Evolutionary conservation across 2,797 vertebrate genomes (phyloP).

Genomic region (Chelmon rostratus): DNA sequence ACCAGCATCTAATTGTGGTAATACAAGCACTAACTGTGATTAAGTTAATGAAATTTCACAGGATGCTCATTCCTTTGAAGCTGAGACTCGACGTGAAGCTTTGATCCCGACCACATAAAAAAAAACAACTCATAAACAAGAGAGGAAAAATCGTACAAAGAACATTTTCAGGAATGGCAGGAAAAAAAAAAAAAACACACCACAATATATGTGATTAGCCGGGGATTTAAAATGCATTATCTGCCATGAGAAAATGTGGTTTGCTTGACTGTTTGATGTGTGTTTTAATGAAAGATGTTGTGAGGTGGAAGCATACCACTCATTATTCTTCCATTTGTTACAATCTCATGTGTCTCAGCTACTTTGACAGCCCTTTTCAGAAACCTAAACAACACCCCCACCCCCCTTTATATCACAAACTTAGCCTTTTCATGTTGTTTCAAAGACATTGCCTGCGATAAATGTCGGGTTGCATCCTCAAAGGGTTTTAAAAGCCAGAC

Average conservation of each 20-base stretch:
- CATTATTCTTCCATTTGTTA: slow-evolving; percentile 16
- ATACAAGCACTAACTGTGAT: slow-evolving; percentile 22
- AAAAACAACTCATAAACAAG: slow-evolving; percentile 38
- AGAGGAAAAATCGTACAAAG: not conserved
- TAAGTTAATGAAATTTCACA: slow-evolving; percentile 20
- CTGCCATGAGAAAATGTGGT: not conserved
- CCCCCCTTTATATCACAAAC: slow-evolving; percentile 37
- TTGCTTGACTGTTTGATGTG: not conserved
- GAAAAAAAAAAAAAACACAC: slow-evolving; percentile 4
- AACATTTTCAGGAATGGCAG: slow-evolving; percentile 10
- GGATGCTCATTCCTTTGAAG: slow-evolving; percentile 38
- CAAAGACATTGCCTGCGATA: slow-evolving; percentile 73
- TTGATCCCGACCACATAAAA: slow-evolving; percentile 53
- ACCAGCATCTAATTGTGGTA: slow-evolving; percentile 11
- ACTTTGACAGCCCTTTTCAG: slow-evolving; percentile 24
- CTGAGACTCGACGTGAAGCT: slow-evolving; percentile 36
- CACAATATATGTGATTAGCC: slow-evolving; percentile 14
- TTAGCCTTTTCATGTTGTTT: slow-evolving; percentile 76
- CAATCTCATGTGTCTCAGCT: not conserved
- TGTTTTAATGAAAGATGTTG: not conserved
- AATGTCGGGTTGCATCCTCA: slow-evolving; percentile 74
- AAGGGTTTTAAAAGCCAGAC: slow-evolving; percentile 69
- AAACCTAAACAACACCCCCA: slow-evolving; percentile 11
- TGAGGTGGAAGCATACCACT: slow-evolving; percentile 4
- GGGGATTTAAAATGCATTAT: slow-evolving; percentile 8